phyloP scores from a whole-genome alignment of 2,888 invertebrate species.

The Laspeyria flexula region DNA sequence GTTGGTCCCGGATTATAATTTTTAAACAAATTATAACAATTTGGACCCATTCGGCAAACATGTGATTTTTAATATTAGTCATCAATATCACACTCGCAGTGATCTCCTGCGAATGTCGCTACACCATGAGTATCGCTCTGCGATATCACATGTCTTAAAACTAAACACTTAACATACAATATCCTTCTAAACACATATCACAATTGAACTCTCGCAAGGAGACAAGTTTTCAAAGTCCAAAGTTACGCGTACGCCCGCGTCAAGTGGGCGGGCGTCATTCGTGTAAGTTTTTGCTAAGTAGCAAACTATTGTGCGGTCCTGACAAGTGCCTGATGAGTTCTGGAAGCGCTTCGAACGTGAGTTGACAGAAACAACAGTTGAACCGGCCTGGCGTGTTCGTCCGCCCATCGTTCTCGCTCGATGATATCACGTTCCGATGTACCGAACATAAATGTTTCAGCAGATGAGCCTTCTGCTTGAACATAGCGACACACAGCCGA shows the following conservation, averaged over 20 bases:
- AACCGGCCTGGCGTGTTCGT: slow-evolving; percentile 89
- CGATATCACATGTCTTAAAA: slow-evolving; percentile 74
- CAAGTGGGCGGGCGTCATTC: slow-evolving; percentile 85
- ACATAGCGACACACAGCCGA: slow-evolving; percentile 95
- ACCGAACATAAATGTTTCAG: slow-evolving; percentile 95
- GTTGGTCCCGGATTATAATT: slow-evolving; percentile 86
- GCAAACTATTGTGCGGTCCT: slow-evolving; percentile 94
- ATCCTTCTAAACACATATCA: slow-evolving; percentile 84
- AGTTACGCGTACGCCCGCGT: slow-evolving; percentile 68
- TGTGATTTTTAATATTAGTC: slow-evolving; percentile 73
- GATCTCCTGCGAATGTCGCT: slow-evolving; percentile 68
- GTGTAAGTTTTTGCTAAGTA: slow-evolving; percentile 94
- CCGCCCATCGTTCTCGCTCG: slow-evolving; percentile 90
- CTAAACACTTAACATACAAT: slow-evolving; percentile 73
- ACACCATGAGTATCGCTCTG: slow-evolving; percentile 81
- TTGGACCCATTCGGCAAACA: slow-evolving; percentile 84
- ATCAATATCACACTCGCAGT: slow-evolving; percentile 71
- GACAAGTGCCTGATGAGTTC: slow-evolving; percentile 95
- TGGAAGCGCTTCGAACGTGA: slow-evolving; percentile 94
- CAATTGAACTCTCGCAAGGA: slow-evolving; percentile 80
- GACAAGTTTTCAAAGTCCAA: slow-evolving; percentile 80
- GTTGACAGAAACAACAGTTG: slow-evolving; percentile 95
- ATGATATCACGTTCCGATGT: slow-evolving; percentile 94
- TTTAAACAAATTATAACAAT: slow-evolving; percentile 86
- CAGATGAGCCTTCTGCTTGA: slow-evolving; percentile 95